Evolutionary conservation across 2,888 invertebrate genomes (phyloP), one percentile per base, ranked within the genome.

Genomic region (Nymphalis polychloros): DNA sequence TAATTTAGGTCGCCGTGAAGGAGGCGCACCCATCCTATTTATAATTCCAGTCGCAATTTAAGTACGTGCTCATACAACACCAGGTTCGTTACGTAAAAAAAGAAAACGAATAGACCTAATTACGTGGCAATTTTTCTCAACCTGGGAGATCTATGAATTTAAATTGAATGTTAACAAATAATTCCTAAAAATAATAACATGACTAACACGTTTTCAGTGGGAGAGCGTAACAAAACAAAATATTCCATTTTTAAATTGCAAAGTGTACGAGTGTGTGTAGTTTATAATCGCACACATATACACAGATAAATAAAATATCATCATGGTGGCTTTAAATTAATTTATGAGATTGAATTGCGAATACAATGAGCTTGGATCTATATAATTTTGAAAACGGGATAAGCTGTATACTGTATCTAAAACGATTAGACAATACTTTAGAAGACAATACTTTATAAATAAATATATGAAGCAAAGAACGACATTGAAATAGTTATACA

Each of bases 1-100:
- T 62, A 41, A 49, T 31, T 61, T 48, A 35, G 53, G 46, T 53
- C 27, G 63, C n/a, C 2, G 31, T 35, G 35, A 41, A 41, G 35
- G 57, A 57, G n/a, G 35, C 61, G 53, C 55, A 35, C 47, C 63
- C 47, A 49, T 59, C 48, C 41, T 66, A 63, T 69, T 69, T 59
- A 49, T 61, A 48, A 66, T 69, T 69, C 66, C 47, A 69, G 59
- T 47, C 65, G 60, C 69, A 63, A 53, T 59, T 64, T 20, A 23
- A 41, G 48, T 62, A 62, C 64, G 63, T 66, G 66, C 64, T 66
- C 48, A 66, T 59, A 69, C 35, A 63, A 53, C 61, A 60, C 47
- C 50, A 60, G 59, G 59, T 62, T 63, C 63, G 57, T 50, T 60
- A 23, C n/a, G 23, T 35, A 52, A 59, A 35, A 31, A 52, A 55